Percentiles rank a stretch among this genome's conserved stretches.
Evolutionary conservation across 1,140 invertebrate genomes (phyloP).

Genomic region (Conus ventricosus): DNA sequence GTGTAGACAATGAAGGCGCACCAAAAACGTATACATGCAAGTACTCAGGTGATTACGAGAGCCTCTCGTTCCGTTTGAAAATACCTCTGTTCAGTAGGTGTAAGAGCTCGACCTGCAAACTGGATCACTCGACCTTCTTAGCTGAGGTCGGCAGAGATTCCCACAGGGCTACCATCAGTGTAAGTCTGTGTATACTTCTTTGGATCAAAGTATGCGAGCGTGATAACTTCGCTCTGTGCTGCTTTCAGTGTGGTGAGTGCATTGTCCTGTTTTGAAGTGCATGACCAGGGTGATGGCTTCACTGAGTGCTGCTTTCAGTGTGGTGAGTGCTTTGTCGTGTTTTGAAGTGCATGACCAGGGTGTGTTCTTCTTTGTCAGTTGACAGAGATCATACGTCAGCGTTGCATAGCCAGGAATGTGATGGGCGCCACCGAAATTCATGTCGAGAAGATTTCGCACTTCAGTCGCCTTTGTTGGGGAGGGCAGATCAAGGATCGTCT

Average conservation of each 20-base stretch:
- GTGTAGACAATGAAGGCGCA: conserved; percentile 66
- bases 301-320: conserved; percentile 35
- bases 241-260: too few relatives aligned
- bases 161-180: conserved; percentile 50
- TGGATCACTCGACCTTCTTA: conserved; percentile 28
- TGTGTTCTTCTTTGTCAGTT: conserved; percentile 32
- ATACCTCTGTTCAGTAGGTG: conserved; percentile 61
- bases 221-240: too few relatives aligned
- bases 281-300: conserved; percentile 44
- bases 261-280: too few relatives aligned
- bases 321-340: conserved; percentile 38
- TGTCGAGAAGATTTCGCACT: conserved; percentile 17
- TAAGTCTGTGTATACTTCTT: conserved; percentile 30
- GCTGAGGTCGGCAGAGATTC: conserved; percentile 42
- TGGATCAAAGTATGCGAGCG: conserved; percentile 54
- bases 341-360: conserved; percentile 37
- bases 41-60: conserved; percentile 72
- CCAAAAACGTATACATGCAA: conserved; percentile 72
- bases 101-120: conserved; percentile 49
- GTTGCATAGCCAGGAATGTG: too few relatives aligned
- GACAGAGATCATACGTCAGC: conserved; percentile 11
- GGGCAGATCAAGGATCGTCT: conserved; percentile 32
- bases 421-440: too few relatives aligned
- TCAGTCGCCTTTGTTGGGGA: conserved; percentile 35
- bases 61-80: conserved; percentile 74